Conservation (phyloP, 2,797 vertebrate species). For the Somateria mollissima region DNA sequence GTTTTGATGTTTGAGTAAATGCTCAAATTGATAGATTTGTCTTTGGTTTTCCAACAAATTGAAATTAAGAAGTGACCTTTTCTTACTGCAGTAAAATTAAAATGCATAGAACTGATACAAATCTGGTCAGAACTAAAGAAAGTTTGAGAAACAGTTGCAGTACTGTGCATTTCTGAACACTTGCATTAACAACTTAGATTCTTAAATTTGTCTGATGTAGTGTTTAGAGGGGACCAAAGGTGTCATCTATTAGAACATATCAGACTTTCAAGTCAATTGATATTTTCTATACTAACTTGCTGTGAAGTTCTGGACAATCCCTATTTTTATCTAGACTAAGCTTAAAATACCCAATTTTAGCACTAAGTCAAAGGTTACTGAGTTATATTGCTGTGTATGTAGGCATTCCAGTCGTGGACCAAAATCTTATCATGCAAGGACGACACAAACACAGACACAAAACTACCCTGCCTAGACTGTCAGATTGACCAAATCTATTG, state of each 20-base stretch:
- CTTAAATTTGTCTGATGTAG: neutral
- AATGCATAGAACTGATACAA: neutral
- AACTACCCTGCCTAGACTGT: neutral
- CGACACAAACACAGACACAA: neutral
- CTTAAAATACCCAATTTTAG: neutral
- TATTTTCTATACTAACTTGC: neutral
- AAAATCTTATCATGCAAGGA: neutral
- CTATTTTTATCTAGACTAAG: neutral
- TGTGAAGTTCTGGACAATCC: neutral
- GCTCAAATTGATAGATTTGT: neutral
- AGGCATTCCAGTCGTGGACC: neutral
- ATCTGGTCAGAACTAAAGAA: neutral
- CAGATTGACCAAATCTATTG: neutral
- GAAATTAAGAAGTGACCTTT: neutral
- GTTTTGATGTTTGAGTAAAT: neutral
- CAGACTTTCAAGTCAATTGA: neutral
- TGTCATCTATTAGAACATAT: neutral
- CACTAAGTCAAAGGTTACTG: neutral
- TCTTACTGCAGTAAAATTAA: neutral
- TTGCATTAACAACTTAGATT: neutral
- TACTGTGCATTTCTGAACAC: neutral
- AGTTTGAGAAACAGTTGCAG: neutral
- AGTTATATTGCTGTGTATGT: neutral
- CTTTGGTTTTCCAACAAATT: neutral
- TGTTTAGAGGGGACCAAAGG: neutral